Evolutionary conservation across 1,140 invertebrate species (phyloP), one percentile per base, ranked within the genome.

Genomic region (Venturia canescens): DNA sequence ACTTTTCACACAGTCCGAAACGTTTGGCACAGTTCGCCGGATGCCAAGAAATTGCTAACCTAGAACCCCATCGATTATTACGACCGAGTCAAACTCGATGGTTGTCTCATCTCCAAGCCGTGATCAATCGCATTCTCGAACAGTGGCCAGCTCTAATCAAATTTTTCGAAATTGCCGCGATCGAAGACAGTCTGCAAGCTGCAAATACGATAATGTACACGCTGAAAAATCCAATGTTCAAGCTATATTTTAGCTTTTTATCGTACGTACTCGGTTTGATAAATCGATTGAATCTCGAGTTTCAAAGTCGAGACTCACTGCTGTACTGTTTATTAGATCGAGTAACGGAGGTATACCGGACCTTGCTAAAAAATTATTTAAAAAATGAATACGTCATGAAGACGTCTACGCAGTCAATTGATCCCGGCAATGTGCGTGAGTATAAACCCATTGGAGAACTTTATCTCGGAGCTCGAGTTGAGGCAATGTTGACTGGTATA

Each of bases 81-180:
- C 84, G 86, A 50, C 86, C 88, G 34, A 67, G 78, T 66, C 88
- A 89, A 84, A 91, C 90, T 44, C 26, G 82, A 21, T 87, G 83
- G 83, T 69, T 87, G 11, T 83, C 83, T n/a, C n/a, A n/a, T 16
- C 34, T 85, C 5, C 63, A 79, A 50, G 53, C 38, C 6, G 84
- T 84, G 18, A 74, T 86, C 13, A 44, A 60, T 16, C 72, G 84
- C 34, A 27, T 83, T 27, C 38, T 85, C 31, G 83, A 85, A 69
- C 82, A 81, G 60, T 83, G 53, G 16, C 34, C 78, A 48, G 83
- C 83, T 69, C 48, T 85, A 13, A 67, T 23, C 23, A 31, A 80
- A 29, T 84, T 67, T 77, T 80, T 80, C 67, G 29, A 29, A 21
- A 23, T 48, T 23, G 78, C 78, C 18, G 27, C 26, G 34, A 13